Conservation (phyloP, 2,797 vertebrate genomes). For the Pipistrellus nathusii region DNA sequence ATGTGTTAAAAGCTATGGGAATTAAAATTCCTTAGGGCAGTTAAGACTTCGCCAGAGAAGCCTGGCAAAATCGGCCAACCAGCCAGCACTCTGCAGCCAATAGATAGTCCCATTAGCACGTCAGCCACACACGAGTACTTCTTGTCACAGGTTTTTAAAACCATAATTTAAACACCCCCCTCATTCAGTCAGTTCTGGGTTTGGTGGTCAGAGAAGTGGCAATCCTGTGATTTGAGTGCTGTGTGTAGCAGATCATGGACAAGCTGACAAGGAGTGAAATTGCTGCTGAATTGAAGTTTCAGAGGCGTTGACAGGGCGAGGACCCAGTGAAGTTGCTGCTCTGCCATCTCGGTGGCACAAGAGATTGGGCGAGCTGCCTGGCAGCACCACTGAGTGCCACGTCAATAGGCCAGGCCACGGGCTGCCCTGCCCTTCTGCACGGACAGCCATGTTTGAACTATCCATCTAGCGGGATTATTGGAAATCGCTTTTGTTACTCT, state of each 20-base stretch:
- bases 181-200: not conserved
- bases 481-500: slow-evolving; percentile 78
- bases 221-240: not conserved
- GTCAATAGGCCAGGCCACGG: not conserved
- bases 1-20: slow-evolving; percentile 9
- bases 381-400: too few species aligned
- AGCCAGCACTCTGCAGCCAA: not conserved
- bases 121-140: not conserved
- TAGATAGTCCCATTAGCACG: not conserved
- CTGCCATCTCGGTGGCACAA: rapidly evolving
- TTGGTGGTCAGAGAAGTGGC: not conserved
- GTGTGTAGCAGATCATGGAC: not conserved
- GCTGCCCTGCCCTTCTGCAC: not conserved
- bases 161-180: not conserved
- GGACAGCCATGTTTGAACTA: slow-evolving; percentile 50
- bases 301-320: rapidly evolving
- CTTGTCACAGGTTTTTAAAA: not conserved
- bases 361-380: not conserved
- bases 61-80: not conserved
- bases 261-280: not conserved
- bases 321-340: rapidly evolving
- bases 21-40: slow-evolving; percentile 47
- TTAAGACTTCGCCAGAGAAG: not conserved
- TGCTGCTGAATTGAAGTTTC: not conserved
- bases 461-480: slow-evolving; percentile 65